Evolutionary conservation across 2,888 invertebrate species (phyloP).

Genomic region (Clitarchus hookeri): DNA sequence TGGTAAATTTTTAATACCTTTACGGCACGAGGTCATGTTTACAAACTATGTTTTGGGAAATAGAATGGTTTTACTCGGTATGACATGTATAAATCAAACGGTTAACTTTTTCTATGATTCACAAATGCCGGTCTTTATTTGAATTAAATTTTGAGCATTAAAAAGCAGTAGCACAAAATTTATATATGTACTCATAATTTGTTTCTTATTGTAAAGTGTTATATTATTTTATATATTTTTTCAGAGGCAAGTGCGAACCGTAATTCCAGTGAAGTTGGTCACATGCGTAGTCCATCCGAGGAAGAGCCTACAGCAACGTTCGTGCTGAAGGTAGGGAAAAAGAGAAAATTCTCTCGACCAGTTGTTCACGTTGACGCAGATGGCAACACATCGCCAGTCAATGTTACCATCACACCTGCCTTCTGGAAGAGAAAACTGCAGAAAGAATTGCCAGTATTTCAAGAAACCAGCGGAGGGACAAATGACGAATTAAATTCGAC

Average conservation of each 20-base stretch:
- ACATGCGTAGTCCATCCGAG: neutral
- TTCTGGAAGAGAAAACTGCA: constrained; percentile 35
- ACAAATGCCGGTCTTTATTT: too few relatives aligned
- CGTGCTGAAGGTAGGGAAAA: constrained; percentile 29
- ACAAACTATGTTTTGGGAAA: too few relatives aligned
- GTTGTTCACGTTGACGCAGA: constrained; percentile 19
- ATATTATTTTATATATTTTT: neutral
- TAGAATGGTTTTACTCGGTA: too few relatives aligned
- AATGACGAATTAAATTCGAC: neutral
- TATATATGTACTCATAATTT: too few relatives aligned
- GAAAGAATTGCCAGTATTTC: neutral
- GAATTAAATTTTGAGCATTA: too few relatives aligned
- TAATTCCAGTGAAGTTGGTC: neutral
- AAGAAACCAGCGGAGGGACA: too few relatives aligned
- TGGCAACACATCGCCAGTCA: constrained; percentile 33
- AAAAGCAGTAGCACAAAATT: too few relatives aligned
- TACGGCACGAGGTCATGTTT: too few relatives aligned
- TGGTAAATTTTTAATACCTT: too few relatives aligned
- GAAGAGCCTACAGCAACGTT: constrained; percentile 33
- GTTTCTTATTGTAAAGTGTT: too few relatives aligned
- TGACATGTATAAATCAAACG: too few relatives aligned
- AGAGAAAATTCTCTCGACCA: neutral
- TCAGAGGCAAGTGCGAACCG: neutral
- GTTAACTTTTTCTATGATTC: too few relatives aligned
- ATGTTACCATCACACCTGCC: constrained; percentile 38